These are phyloP conservation scores for Stenichneumon culpator DNA, from an alignment of 2,888 invertebrate genomes.

Conservation along the genomic window DNA sequence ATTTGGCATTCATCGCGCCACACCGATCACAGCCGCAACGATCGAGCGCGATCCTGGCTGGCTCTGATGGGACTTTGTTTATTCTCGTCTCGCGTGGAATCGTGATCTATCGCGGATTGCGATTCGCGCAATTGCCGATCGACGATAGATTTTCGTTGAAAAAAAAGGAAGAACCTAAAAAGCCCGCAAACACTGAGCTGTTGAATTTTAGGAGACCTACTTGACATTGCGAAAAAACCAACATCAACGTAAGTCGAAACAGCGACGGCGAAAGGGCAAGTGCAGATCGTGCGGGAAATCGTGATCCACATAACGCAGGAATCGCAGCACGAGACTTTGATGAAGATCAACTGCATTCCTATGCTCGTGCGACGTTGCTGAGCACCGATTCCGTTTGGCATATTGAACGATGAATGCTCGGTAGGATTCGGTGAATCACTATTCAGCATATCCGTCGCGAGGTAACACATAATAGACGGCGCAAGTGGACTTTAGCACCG, in stretches of 20 bases:
- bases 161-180: not conserved
- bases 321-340: slow-evolving; percentile 36
- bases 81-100: not conserved
- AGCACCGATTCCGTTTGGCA: slow-evolving; percentile 16
- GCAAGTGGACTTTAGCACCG: slow-evolving; percentile 43
- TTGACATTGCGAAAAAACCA: not conserved
- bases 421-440: slow-evolving; percentile 3
- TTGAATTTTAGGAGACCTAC: not conserved
- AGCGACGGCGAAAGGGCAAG: not conserved
- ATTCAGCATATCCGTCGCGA: slow-evolving; percentile 13
- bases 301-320: not conserved
- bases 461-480: slow-evolving; percentile 17
- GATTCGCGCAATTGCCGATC: not conserved
- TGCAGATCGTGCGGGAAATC: not conserved
- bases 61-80: slow-evolving; percentile 26
- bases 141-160: not conserved
- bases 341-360: slow-evolving; percentile 10
- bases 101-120: not conserved
- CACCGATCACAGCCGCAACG: slow-evolving; percentile 21
- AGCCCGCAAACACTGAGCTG: not conserved
- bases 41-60: slow-evolving; percentile 6
- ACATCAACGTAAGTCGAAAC: not conserved
- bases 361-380: slow-evolving; percentile 15
- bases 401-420: slow-evolving; percentile 27
- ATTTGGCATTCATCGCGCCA: slow-evolving; percentile 29